A percentile compares a stretch with the other conserved stretches of the same genome.
phyloP scores from a whole-genome alignment of 1,140 invertebrate genomes.

The Brachionus angularis region DNA sequence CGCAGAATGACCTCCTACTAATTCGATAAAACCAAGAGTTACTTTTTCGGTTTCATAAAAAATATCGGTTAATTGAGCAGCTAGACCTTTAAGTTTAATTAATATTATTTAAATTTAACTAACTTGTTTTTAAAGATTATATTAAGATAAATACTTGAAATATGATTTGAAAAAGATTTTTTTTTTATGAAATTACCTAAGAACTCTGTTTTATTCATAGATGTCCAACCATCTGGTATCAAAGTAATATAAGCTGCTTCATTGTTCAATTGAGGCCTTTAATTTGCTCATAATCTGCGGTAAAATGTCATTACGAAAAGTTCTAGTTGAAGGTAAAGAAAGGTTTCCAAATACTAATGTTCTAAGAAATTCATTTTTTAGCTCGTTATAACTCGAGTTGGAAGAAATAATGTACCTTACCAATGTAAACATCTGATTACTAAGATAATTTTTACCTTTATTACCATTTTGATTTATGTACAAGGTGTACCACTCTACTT shows the following conservation, averaged over 20 bases:
- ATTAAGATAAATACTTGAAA: no score
- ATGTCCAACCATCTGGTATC: not conserved
- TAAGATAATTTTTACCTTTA: no score
- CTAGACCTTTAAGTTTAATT: not conserved
- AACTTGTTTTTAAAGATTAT: no score
- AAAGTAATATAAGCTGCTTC: not conserved
- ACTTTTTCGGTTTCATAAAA: not conserved
- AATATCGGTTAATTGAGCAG: not conserved
- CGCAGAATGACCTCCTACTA: not conserved
- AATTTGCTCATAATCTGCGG: not conserved
- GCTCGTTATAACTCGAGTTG: no score
- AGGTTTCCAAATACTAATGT: not conserved
- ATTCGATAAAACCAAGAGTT: no score
- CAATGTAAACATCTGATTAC: no score
- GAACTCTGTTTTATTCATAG: slow-evolving; percentile 5
- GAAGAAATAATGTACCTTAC: no score
- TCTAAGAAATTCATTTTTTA: no score
- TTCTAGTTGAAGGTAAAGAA: not conserved
- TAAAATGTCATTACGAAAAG: not conserved
- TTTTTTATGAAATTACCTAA: not conserved
- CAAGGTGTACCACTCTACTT: no score
- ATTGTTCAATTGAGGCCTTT: slow-evolving; percentile 7
- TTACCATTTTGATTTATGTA: no score
- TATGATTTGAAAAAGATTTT: no score
- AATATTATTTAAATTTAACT: not conserved